Base-by-base conservation (phyloP, 2,888 invertebrate species). In the Coelopa pilipes region DNA sequence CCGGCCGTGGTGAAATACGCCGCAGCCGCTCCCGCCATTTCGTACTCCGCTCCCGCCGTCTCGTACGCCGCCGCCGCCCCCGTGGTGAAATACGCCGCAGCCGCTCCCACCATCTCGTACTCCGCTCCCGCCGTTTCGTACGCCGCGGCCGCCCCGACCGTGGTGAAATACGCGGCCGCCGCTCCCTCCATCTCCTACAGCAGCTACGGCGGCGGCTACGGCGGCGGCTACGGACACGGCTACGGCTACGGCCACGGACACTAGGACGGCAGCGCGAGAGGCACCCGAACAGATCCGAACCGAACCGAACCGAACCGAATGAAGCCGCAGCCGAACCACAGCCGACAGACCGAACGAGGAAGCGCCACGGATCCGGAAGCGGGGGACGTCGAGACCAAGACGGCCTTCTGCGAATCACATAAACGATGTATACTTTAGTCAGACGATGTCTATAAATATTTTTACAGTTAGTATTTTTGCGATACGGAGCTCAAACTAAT, bases 121-220 rank as follows among this genome's bases (percentile, higher is more conserved):
- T 78, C 80, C 21, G 82, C 82, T 10, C 84, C 85, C 4, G 79
- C 82, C 12, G 77, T 84, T 2, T 81, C 79, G 63, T 83, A 85
- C 70, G 82, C 83, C 17, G 76, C 76, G 45, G 79, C 79, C 55
- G 79, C 80, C 66, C 78, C 79, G 74, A 78, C 80, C 10, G 76
- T 77, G 13, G 34, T 34, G 34, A 34, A 34, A 34, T 34, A 34
- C 34, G 83, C 81, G 57, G 82, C 82, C 68, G 78, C 79, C 19
- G 82, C 83, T 10, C 82, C 81, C 19, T 75, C 80, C 45, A 70
- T 80, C 21, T 76, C 78, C 57, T 68, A 63, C 47, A 57, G 53
- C 5, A 65, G 74, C 57, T 47, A 70, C 66, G 71, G 73, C 47
- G 77, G 78, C 53, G 77, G 78, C 62, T 76, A 78, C 13, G 81